Base-by-base conservation (phyloP, 2,888 invertebrate genomes). In the Ceratothoa steindachneri region DNA sequence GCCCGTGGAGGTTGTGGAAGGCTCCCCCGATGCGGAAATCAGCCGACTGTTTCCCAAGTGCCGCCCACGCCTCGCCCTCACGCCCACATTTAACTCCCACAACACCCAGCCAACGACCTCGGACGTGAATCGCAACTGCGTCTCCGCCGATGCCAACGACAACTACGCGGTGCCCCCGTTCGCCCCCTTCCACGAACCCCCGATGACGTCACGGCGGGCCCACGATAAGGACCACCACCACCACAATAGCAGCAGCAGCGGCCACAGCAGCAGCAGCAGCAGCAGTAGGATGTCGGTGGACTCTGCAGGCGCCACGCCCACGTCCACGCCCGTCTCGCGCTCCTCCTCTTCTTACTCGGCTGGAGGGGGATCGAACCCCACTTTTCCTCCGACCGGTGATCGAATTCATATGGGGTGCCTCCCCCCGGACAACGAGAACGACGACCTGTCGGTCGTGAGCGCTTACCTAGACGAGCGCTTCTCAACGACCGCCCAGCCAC, bases 11-110 rank as follows among this genome's bases (percentile, higher is more conserved):
- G 81, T 80, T 74, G 75, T 71, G 73, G 81, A 81, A 68, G 80
- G 81, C 65, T 82, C 81, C 80, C n/a, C n/a, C n/a, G 83, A 87
- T 86, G 91, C 91, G 87, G 90, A 90, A 86, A 91, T 93, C 86
- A 91, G 91, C 84, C 88, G 90, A 85, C 88, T 93, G 83, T 93
- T 93, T 87, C 92, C 92, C 83, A 93, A 93, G 90, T 93, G 93
- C 87, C 89, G 92, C 83, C 92, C 92, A 81, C 87, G 89, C 71
- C 19, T 51, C 55, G 67, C 55, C 15, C 64, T 66, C 67, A 52
- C 66, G 30, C 60, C 66, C 67, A 27, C 67, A 53, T 60, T 22
- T 31, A 22, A 27, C 52, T 69, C 75, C 55, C 55, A 70, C 68
- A 74, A 52, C 72, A 41, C 71, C 74, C 71, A 73, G 67, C 70